A percentile compares a stretch with the other conserved stretches of the same genome.
phyloP scores from a whole-genome alignment of 2,797 vertebrate species.

The Nannoperca australis region DNA sequence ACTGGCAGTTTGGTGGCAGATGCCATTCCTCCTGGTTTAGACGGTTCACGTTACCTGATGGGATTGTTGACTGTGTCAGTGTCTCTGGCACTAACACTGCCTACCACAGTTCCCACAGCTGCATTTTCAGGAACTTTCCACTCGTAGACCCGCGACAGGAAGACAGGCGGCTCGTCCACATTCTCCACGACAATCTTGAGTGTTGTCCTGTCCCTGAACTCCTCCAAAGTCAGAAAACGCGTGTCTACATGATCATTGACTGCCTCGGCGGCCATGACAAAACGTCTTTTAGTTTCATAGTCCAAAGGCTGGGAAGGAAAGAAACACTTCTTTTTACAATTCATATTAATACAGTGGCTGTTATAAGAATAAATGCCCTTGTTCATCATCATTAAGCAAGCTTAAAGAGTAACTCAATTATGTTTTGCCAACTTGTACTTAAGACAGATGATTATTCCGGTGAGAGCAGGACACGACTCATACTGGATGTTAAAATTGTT shows the following conservation, averaged over 20 bases:
- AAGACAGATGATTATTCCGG: slow-evolving; percentile 23
- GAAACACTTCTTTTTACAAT: background rate
- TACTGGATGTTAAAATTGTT: slow-evolving; percentile 47
- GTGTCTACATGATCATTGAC: slow-evolving; percentile 87
- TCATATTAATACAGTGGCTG: background rate
- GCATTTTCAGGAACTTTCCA: slow-evolving; percentile 90
- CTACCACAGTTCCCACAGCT: slow-evolving; percentile 82
- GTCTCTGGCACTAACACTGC: slow-evolving; percentile 88
- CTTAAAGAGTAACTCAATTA: slow-evolving; percentile 29
- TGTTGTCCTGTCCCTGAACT: slow-evolving; percentile 87
- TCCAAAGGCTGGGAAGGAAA: slow-evolving; percentile 87
- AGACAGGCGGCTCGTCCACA: slow-evolving; percentile 94
- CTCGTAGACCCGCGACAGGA: slow-evolving; percentile 81
- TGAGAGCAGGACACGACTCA: slow-evolving; percentile 34
- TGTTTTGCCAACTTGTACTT: slow-evolving; percentile 18
- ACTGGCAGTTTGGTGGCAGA: slow-evolving; percentile 60
- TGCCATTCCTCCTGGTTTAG: slow-evolving; percentile 63
- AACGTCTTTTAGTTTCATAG: slow-evolving; percentile 89
- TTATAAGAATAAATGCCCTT: slow-evolving; percentile 10
- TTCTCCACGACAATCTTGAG: slow-evolving; percentile 91
- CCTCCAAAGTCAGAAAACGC: slow-evolving; percentile 77
- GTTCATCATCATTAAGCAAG: slow-evolving; percentile 13
- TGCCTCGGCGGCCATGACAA: slow-evolving; percentile 87
- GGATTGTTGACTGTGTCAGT: slow-evolving; percentile 86
- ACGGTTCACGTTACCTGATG: slow-evolving; percentile 85